Base-by-base conservation (phyloP, 2,797 vertebrate species). In the Sciaenops ocellatus region DNA sequence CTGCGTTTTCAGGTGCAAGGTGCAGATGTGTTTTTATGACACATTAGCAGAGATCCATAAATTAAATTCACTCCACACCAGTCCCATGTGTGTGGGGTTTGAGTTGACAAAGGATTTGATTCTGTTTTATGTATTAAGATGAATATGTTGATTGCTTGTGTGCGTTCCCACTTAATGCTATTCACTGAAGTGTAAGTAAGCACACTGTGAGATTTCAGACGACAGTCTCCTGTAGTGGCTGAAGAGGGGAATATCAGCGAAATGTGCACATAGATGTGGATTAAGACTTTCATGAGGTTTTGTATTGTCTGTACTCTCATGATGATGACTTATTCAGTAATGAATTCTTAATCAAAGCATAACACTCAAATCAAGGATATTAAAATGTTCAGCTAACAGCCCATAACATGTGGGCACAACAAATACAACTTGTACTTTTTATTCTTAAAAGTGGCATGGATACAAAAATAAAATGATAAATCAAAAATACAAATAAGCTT, bases 341-440 rank as follows among this genome's bases (percentile, higher is more conserved):
- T 83, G 63, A 15, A 75, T 80, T 78, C 69, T 76, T 76, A 74
- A 77, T 87, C 71, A 81, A 72, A 76, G 69, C 80, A 62, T 54
- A 75, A 52, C 59, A 50, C 17, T 62, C 46, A 61, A 70, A 78
- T 82, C 74, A 83, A 85, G 46, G 59, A 55, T 44, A 67, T 55
- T 44, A 20, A 26, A 44, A 63, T 81, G 44, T 63, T 38, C 34
- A 47, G 66, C 55, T 57, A 71, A 72, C 51, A 60, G 56, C 54
- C 62, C 26, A 24, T 67, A 63, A 70, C 38, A 73, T 76, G 72
- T 68, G n/a, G 44, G 12, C 50, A 70, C 52, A 75, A 60, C 66
- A 79, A 81, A 75, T 46, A 71, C 50, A 80, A 72, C 1, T 1
- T 48, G 7, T n/a, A 50, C 12, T 51, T 73, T 73, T 66, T 51